Percentiles rank a stretch among this genome's conserved stretches.
Conservation (phyloP, 2,113 vertebrate genomes). For the Larimichthys crocea region DNA sequence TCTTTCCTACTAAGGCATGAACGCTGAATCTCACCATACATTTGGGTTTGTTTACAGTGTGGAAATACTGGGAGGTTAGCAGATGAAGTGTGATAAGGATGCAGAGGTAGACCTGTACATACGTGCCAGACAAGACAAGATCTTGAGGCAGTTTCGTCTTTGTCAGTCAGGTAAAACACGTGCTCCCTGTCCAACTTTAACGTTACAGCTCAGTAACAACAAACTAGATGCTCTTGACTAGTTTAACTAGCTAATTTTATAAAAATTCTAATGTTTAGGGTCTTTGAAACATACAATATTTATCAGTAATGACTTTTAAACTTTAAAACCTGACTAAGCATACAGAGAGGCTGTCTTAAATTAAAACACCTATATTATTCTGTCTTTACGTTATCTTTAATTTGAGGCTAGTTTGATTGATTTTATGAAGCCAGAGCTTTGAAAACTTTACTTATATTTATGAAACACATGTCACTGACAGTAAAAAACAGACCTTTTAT, state of each 20-base stretch:
- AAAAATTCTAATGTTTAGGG: no score
- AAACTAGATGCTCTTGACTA: background rate
- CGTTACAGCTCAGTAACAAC: background rate
- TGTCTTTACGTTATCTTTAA: background rate
- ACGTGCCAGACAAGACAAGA: no score
- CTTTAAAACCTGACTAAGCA: background rate
- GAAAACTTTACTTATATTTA: no score
- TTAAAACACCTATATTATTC: background rate
- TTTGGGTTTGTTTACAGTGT: background rate
- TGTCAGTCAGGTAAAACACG: no score
- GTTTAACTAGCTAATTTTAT: background rate
- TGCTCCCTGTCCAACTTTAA: no score
- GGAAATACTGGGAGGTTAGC: background rate
- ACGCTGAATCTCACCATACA: background rate
- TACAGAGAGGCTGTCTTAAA: no score
- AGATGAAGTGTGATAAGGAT: background rate
- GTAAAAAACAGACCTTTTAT: background rate
- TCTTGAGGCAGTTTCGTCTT: no score
- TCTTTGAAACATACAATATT: no score
- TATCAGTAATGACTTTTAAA: background rate
- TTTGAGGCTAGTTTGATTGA: background rate
- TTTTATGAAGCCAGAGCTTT: background rate
- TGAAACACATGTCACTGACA: background rate
- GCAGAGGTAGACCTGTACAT: no score
- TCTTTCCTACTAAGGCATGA: background rate